Base-by-base conservation (phyloP, 1,140 invertebrate genomes). In the Procambarus clarkii region DNA sequence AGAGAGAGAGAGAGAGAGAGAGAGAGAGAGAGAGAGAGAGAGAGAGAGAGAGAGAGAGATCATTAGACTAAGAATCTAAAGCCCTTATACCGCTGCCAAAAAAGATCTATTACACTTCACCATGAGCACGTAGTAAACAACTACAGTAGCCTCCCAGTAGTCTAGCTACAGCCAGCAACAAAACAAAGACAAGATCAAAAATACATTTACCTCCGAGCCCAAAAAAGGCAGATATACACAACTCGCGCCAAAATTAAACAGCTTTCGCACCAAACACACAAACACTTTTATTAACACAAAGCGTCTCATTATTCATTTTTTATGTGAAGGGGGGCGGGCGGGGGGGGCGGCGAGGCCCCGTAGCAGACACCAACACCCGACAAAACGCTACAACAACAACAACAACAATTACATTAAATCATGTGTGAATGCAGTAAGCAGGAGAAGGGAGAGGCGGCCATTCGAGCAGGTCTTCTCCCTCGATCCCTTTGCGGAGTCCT, bases 141-240 rank as follows among this genome's bases (percentile, higher is more conserved):
- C 0, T 34, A 34, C 34, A 34, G 34, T 34, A 34, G 34, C 34
- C 34, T 34, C 34, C 34, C 34, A 34, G 34, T 34, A 34, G 34
- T 34, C 34, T 54, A 54, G 13, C 50, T 5, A 54, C 50, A 54
- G 50, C 13, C 2, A 54, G 8, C 50, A 8, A 54, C 50, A 54
- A 54, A 54, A 54, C 50, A 81, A 24, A 24, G 79, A 81, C 54
- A 81, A 81, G 11, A 81, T 81, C 79, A 46, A n/a, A 54, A 81
- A 54, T 54, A 78, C 5, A n/a, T 78, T 46, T 44, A 9, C 60
- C 11, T 54, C n/a, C 45, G 44, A 13, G 15, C 83, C 60, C 2
- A 54, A 54, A 54, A 54, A 54, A 5, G 50, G 2, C 2, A 54
- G 13, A 34, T 34, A 34, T 34, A 34, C 34, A 34, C 34, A 34